Base-by-base conservation (phyloP, 2,113 vertebrate genomes). In the Odocoileus virginianus region DNA sequence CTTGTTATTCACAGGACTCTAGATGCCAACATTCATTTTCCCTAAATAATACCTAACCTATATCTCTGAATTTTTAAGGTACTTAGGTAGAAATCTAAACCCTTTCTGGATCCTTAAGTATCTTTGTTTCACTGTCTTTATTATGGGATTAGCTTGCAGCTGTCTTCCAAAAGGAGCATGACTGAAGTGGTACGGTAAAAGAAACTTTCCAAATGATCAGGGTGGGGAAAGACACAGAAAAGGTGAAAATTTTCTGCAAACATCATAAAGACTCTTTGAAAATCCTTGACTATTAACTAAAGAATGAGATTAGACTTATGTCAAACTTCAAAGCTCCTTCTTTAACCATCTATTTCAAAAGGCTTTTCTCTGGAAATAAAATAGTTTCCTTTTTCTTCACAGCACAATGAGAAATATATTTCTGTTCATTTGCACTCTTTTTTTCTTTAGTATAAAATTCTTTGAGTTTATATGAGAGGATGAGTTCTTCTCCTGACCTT, bases 281-380 rank as follows among this genome's bases (percentile, higher is more conserved):
- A 97, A 94, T 94, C 91, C 83, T 87, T 93, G 83, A 91, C 96
- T 97, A 96, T 96, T 98, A 97, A 87, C 94, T 95, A 98, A 97
- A 98, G 92, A 98, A 97, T 96, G 74, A 97, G 83, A 97, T 97
- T 97, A 97, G 85, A 91, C 82, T 96, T 45, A 87, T 97, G 97
- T 89, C 96, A 98, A 96, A 97, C 95, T 98, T 98, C 97, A 98
- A 97, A 98, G 96, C 89, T 93, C 23, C 71, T 94, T 97, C 71
- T 91, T 96, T 96, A 94, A 97, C 94, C 67, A 95, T 52, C 67
- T 96, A 87, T 94, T 95, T 94, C 87, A 97, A 98, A 97, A 96
- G 95, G 57, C 14, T 91, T 96, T 96, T 96, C 88, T 91, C 50
- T 89, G 25, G 86, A 96, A 98, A 96, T 97, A 95, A 93, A 95